Evolutionary conservation across 2,113 vertebrate genomes (phyloP).

Genomic region (Noctilio leporinus): DNA sequence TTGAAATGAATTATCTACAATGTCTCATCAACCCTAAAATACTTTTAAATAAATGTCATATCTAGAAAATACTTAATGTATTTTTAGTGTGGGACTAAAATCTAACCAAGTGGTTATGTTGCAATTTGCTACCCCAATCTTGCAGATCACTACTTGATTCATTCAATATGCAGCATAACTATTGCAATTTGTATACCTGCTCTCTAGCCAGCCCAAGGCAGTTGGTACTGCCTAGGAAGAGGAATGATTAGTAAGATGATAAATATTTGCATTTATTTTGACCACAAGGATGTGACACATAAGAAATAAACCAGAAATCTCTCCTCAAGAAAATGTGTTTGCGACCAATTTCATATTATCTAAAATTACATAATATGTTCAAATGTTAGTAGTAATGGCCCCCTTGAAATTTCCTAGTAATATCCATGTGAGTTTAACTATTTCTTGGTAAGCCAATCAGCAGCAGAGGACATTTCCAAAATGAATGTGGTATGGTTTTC

Average conservation of each 20-base stretch:
- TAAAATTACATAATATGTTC: not conserved
- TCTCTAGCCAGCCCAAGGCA: not conserved
- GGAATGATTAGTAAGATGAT: not conserved
- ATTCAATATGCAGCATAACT: not conserved
- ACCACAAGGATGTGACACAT: not conserved
- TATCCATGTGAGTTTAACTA: not conserved
- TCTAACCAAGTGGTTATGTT: not conserved
- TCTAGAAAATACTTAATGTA: not conserved
- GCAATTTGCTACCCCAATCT: not conserved
- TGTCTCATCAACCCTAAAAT: not conserved
- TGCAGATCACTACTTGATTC: not conserved
- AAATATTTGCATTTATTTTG: not conserved
- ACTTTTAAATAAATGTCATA: not conserved
- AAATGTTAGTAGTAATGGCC: not conserved
- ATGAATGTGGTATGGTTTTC: not conserved
- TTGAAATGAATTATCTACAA: not conserved
- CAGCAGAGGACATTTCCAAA: not conserved
- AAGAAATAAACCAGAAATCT: slow-evolving; percentile 20
- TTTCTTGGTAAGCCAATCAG: not conserved
- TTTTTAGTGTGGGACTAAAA: not conserved
- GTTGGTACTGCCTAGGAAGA: not conserved
- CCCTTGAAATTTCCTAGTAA: not conserved
- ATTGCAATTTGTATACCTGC: not conserved
- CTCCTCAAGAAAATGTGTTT: not conserved
- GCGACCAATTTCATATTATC: not conserved